Evolutionary conservation across 2,888 invertebrate genomes (phyloP).

Genomic region (Gastrophysa polygoni): DNA sequence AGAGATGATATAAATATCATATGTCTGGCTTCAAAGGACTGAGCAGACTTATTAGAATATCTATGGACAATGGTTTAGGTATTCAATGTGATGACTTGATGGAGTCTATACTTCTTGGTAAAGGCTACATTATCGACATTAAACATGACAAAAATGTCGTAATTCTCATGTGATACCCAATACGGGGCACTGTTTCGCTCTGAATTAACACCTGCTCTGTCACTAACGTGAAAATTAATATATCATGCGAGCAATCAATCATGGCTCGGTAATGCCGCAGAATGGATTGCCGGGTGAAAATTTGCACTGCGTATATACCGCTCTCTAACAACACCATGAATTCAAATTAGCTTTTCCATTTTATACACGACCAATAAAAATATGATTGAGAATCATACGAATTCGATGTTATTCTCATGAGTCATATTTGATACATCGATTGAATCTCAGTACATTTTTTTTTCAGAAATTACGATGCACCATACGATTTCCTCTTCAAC

Average conservation of each 20-base stretch:
- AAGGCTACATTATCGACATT: background rate
- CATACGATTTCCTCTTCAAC: no score
- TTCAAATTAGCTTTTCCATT: constrained; percentile 34
- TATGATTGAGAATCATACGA: constrained; percentile 10
- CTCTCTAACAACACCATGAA: constrained; percentile 30
- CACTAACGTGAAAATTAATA: constrained; percentile 35
- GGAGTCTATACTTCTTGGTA: no score
- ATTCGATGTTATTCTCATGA: no score
- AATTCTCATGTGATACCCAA: constrained; percentile 22
- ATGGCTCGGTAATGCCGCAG: constrained; percentile 28
- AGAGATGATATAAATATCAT: no score
- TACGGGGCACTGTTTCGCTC: constrained; percentile 25
- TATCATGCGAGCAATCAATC: constrained; percentile 37
- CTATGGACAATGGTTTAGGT: no score
- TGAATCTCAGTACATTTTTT: no score
- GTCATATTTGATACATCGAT: no score
- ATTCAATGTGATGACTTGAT: no score
- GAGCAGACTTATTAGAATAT: no score
- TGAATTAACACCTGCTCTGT: constrained; percentile 35
- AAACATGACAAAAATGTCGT: constrained; percentile 15
- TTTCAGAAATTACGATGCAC: no score
- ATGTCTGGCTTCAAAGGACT: no score
- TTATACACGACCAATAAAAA: constrained; percentile 27
- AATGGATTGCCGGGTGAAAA: constrained; percentile 28
- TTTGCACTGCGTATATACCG: constrained; percentile 24